phyloP scores from a whole-genome alignment of 1,140 invertebrate genomes.

The Batillaria attramentaria region DNA sequence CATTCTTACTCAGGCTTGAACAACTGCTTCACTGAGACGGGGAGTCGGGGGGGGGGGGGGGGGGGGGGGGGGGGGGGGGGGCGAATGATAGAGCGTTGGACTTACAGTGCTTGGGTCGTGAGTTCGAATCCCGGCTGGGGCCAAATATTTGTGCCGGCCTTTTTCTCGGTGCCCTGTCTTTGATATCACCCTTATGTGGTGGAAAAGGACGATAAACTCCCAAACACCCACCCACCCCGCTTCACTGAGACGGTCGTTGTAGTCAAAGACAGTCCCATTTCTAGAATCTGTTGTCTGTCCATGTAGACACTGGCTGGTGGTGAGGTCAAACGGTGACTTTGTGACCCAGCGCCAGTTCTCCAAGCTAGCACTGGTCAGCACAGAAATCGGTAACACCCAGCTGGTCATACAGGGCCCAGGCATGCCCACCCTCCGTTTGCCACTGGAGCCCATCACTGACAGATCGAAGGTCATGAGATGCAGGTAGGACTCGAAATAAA shows the following conservation, averaged over 20 bases:
- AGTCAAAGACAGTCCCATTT: background rate
- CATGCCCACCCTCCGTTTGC: slow-evolving; percentile 48
- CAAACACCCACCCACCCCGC: too few species aligned
- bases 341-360: slow-evolving; percentile 46
- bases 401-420: slow-evolving; percentile 47
- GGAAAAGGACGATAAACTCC: too few species aligned
- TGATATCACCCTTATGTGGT: too few species aligned
- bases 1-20: background rate
- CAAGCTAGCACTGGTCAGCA: slow-evolving; percentile 47
- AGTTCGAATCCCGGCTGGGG: too few species aligned
- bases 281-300: too few species aligned
- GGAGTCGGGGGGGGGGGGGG: too few species aligned
- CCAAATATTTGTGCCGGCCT: too few species aligned
- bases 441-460: slow-evolving; percentile 36
- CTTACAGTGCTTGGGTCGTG: too few species aligned
- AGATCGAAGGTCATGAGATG: slow-evolving; percentile 34
- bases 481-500: too few species aligned
- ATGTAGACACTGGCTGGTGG: slow-evolving; percentile 45
- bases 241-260: background rate
- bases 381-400: slow-evolving; percentile 30
- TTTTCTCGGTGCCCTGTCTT: too few species aligned
- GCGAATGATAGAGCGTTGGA: too few species aligned
- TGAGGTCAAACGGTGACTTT: slow-evolving; percentile 42
- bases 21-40: background rate
- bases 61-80: too few species aligned